These are phyloP conservation scores for Psittacula echo DNA, from an alignment of 2,797 vertebrate genomes.

Conservation along the genomic window DNA sequence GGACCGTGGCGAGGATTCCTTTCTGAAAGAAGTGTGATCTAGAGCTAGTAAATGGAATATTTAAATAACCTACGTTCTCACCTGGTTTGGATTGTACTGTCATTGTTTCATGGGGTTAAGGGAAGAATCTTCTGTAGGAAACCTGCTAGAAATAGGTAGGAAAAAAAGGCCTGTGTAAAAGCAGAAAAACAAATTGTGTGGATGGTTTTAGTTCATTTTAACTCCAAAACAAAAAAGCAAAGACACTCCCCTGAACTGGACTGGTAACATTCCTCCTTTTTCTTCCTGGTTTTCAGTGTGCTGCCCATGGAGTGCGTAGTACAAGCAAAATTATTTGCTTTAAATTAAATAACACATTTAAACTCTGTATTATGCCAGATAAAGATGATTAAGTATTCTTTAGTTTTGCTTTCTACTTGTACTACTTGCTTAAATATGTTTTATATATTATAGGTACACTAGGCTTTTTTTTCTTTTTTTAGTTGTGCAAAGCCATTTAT, in stretches of 20 bases:
- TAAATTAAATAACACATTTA: background rate
- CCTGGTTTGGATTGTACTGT: background rate
- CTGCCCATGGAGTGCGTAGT: background rate
- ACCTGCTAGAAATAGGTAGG: background rate
- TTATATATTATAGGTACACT: background rate
- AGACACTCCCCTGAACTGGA: background rate
- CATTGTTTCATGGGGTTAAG: background rate
- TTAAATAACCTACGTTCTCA: background rate
- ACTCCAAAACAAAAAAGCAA: background rate
- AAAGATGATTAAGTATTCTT: background rate
- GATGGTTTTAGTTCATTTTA: background rate
- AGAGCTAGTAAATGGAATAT: background rate
- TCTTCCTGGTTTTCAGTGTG: background rate
- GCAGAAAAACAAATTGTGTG: background rate
- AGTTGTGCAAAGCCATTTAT: background rate
- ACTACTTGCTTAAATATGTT: background rate
- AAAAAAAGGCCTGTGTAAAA: background rate
- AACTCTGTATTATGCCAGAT: background rate
- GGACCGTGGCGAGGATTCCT: background rate
- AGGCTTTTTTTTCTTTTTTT: background rate
- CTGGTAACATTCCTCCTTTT: background rate
- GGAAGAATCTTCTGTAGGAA: background rate
- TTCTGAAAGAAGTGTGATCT: background rate
- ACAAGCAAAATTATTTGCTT: background rate
- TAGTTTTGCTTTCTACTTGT: background rate